A percentile compares a stretch with the other conserved stretches of the same genome.
Conservation (phyloP, 2,113 vertebrate genomes). For the Microcebus tavaratra region DNA sequence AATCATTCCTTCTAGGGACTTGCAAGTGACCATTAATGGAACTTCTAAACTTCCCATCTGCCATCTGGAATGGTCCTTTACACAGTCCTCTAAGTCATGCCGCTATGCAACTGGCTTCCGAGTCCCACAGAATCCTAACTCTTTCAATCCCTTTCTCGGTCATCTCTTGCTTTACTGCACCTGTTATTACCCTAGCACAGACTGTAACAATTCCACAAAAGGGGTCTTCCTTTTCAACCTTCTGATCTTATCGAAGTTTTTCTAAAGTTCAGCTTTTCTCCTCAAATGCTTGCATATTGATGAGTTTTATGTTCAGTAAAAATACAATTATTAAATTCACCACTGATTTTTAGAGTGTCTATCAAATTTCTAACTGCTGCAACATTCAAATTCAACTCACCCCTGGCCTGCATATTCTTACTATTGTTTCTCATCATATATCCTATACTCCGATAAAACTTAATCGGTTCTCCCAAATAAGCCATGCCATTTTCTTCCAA, state of each 20-base stretch:
- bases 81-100: fast-evolving
- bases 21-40: not conserved
- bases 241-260: not conserved
- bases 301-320: not conserved
- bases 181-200: not conserved
- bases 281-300: not conserved
- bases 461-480: not conserved
- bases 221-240: not conserved
- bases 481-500: not conserved
- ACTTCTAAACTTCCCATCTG: fast-evolving
- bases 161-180: not conserved
- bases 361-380: not conserved
- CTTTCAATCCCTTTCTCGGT: fast-evolving
- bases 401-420: not conserved
- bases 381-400: not conserved
- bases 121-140: fast-evolving
- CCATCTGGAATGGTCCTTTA: not conserved
- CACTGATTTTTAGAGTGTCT: not conserved
- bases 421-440: not conserved
- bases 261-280: not conserved
- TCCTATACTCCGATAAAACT: not conserved
- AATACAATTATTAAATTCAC: not conserved
- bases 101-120: not conserved
- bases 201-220: too few species aligned
- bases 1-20: not conserved